phyloP scores from a whole-genome alignment of 1,140 invertebrate species.

The Papilio xuthus region DNA sequence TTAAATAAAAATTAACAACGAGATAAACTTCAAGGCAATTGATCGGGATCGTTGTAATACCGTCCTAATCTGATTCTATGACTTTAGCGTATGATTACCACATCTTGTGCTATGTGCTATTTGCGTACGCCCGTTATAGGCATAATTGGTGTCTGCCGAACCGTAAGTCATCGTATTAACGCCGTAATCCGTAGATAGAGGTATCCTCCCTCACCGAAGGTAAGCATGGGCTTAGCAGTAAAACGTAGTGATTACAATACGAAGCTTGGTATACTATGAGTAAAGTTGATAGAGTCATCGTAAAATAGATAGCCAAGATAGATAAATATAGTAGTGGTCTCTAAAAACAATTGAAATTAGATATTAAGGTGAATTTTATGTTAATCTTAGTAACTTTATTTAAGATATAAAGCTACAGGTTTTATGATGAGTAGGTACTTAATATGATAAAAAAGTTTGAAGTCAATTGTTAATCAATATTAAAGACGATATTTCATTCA shows the following conservation, averaged over 20 bases:
- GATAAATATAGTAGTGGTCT: neutral
- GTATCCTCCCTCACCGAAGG: neutral
- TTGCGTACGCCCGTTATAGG: conserved; percentile 3
- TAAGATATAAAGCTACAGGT: neutral
- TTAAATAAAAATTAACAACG: no score
- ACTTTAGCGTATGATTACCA: neutral
- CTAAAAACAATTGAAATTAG: neutral
- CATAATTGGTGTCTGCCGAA: conserved; percentile 14
- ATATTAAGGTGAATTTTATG: neutral
- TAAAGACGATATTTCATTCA: neutral
- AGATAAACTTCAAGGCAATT: neutral
- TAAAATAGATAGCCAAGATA: neutral
- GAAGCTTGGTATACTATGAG: neutral
- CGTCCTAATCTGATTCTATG: neutral
- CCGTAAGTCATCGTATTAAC: conserved; percentile 22
- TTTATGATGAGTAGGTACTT: neutral
- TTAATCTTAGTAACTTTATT: neutral
- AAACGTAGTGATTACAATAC: conserved; percentile 13
- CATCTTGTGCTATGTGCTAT: conserved; percentile 12
- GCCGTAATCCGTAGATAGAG: conserved; percentile 14
- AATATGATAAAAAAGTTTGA: neutral
- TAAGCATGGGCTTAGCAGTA: conserved; percentile 9
- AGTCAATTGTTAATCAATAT: neutral
- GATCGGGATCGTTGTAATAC: neutral
- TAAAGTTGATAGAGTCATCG: neutral